phyloP scores from a whole-genome alignment of 2,797 vertebrate species.

The Euphonia xanthogaster region DNA sequence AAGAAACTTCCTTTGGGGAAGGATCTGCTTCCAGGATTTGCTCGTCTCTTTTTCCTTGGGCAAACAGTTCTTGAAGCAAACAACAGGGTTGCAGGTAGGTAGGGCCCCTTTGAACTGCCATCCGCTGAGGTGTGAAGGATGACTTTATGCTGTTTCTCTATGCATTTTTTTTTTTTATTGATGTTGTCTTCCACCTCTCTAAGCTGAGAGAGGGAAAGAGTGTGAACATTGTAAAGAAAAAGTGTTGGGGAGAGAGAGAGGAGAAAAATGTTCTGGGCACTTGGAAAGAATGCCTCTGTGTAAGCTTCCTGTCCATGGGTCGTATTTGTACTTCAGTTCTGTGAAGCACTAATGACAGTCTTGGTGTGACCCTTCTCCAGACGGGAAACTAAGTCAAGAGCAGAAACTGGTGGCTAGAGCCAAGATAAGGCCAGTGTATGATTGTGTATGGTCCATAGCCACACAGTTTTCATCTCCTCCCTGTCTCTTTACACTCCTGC shows the following conservation, averaged over 20 bases:
- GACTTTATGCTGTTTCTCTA: slow-evolving; percentile 45
- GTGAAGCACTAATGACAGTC: not conserved
- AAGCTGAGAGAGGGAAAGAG: not conserved
- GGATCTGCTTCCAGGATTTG: slow-evolving; percentile 69
- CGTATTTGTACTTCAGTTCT: not conserved
- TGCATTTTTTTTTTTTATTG: slow-evolving; percentile 9
- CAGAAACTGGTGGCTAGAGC: slow-evolving; percentile 1
- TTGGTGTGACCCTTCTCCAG: slow-evolving; percentile 8
- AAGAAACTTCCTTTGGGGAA: slow-evolving; percentile 71
- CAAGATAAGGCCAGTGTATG: not conserved
- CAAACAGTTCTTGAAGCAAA: slow-evolving; percentile 64
- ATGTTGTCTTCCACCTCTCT: slow-evolving; percentile 19
- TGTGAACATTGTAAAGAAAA: not conserved
- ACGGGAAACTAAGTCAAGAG: not conserved
- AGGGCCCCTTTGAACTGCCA: slow-evolving; percentile 57
- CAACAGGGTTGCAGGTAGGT: slow-evolving; percentile 71
- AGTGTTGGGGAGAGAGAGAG: slow-evolving; percentile 32
- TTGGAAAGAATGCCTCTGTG: not conserved
- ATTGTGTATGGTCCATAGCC: not conserved
- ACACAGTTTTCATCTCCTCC: slow-evolving; percentile 25
- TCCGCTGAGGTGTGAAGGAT: slow-evolving; percentile 34
- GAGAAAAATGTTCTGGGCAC: not conserved
- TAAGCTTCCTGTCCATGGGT: slow-evolving; percentile 28
- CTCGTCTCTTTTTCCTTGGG: slow-evolving; percentile 66
- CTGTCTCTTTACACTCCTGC: slow-evolving; percentile 36